phyloP scores from a whole-genome alignment of 2,888 invertebrate genomes.

The Diabrotica balteata region DNA sequence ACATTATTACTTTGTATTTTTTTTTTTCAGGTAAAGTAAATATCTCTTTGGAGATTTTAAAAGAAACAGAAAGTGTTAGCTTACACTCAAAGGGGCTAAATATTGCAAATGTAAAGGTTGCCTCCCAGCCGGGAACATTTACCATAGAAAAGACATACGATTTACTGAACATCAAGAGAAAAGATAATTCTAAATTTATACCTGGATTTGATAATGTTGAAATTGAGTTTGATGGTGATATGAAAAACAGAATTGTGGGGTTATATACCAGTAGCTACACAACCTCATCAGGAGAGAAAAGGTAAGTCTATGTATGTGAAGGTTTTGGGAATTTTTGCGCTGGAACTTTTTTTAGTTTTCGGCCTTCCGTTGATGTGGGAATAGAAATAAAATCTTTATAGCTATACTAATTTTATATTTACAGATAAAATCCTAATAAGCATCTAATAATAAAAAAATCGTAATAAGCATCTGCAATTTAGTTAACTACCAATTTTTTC shows the following conservation, averaged over 20 bases:
- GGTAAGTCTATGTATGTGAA: slow-evolving; percentile 55
- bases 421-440: no score
- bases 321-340: neutral
- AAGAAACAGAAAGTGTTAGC: slow-evolving; percentile 62
- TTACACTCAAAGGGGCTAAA: slow-evolving; percentile 70
- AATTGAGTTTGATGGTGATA: slow-evolving; percentile 70
- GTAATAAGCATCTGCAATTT: no score
- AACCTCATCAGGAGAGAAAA: slow-evolving; percentile 55
- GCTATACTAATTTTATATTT: no score
- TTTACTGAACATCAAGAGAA: slow-evolving; percentile 46
- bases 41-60: slow-evolving; percentile 61
- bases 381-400: no score
- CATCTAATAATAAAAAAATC: no score
- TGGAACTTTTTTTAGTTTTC: neutral
- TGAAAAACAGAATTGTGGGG: slow-evolving; percentile 74
- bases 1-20: no score
- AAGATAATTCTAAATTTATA: slow-evolving; percentile 39
- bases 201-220: slow-evolving; percentile 62
- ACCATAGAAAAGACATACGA: slow-evolving; percentile 45
- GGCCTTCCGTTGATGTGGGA: no score
- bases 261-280: slow-evolving; percentile 74
- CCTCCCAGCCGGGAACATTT: slow-evolving; percentile 40
- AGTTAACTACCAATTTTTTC: no score
- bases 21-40: slow-evolving; percentile 54
- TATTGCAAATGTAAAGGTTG: slow-evolving; percentile 59